Conservation (phyloP, 2,113 vertebrate species). For the Spermophilus dauricus region DNA sequence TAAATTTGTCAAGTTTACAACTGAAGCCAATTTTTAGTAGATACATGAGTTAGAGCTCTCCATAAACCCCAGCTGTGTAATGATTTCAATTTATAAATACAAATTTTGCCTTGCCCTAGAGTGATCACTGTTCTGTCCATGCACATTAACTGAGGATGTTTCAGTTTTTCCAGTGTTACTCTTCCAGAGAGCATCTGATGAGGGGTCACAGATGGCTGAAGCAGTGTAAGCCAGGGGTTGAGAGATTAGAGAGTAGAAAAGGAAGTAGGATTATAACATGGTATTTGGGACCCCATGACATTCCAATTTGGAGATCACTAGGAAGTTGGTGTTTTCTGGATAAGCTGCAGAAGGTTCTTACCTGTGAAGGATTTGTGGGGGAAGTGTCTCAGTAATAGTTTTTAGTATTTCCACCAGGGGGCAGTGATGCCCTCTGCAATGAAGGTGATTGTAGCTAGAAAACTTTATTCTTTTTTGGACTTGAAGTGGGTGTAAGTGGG, state of each 20-base stretch:
- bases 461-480: neutral
- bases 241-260: neutral
- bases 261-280: neutral
- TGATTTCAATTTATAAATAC: neutral
- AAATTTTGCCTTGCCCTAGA: neutral
- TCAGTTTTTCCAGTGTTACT: neutral
- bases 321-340: neutral
- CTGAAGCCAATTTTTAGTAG: neutral
- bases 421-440: constrained; percentile 42
- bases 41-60: neutral
- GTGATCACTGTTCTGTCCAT: neutral
- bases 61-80: neutral
- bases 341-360: neutral
- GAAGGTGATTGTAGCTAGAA: neutral
- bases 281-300: neutral
- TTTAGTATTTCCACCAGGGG: constrained; percentile 68
- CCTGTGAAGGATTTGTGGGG: neutral
- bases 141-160: neutral
- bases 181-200: neutral
- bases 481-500: neutral
- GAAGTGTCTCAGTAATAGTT: neutral
- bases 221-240: neutral
- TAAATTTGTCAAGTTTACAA: neutral
- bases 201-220: neutral
- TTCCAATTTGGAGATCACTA: neutral